Evolutionary conservation across 2,797 vertebrate genomes (phyloP).

Genomic region (Amniataba percoides): DNA sequence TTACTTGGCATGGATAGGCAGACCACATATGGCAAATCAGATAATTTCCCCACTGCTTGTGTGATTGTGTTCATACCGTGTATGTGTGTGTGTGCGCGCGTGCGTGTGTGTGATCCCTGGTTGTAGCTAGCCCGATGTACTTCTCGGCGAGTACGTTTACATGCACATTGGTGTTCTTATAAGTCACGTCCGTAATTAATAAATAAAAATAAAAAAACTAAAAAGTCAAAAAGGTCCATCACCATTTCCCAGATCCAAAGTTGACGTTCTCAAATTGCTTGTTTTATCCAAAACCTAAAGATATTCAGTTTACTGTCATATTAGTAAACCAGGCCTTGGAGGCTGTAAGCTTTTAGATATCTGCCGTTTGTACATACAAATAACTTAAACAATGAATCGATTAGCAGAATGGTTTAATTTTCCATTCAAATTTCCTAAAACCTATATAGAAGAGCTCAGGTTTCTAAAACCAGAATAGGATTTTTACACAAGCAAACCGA

Average conservation of each 20-base stretch:
- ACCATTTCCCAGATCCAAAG: background rate
- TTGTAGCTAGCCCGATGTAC: constrained; percentile 12
- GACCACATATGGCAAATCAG: constrained; percentile 79
- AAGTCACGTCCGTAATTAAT: constrained; percentile 3
- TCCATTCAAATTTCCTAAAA: background rate
- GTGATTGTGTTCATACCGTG: constrained; percentile 49
- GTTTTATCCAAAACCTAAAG: background rate
- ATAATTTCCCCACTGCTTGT: constrained; percentile 71
- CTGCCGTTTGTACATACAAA: background rate
- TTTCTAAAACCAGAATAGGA: background rate
- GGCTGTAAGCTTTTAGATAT: background rate
- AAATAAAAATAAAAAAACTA: background rate
- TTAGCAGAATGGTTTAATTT: background rate
- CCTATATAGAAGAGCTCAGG: background rate
- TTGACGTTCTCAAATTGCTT: background rate
- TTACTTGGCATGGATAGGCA: constrained; percentile 71
- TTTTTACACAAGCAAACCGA: background rate
- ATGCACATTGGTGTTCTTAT: constrained; percentile 21
- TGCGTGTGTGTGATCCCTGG: constrained; percentile 39
- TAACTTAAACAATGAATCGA: background rate
- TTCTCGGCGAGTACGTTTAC: constrained; percentile 27
- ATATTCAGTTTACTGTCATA: background rate
- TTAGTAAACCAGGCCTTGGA: background rate
- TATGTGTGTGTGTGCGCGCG: constrained; percentile 16
- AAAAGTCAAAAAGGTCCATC: background rate